Conservation (phyloP, 2,888 invertebrate genomes). For the Coleophora deauratella region DNA sequence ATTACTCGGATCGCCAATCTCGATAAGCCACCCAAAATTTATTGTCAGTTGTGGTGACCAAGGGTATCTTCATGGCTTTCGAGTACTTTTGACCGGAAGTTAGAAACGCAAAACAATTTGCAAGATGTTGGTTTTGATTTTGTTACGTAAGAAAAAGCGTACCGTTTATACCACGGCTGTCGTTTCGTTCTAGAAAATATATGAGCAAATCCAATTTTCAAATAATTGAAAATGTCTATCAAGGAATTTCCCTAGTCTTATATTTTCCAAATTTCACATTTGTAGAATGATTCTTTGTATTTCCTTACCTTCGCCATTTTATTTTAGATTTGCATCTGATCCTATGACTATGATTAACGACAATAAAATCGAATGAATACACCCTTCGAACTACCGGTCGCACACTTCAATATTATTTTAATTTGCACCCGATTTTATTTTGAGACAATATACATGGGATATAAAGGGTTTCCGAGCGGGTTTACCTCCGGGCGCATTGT, state of each 20-base stretch:
- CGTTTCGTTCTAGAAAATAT: too few relatives aligned
- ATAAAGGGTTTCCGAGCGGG: slow-evolving; percentile 69
- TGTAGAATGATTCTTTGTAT: not conserved
- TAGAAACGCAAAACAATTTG: not conserved
- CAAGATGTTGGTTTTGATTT: not conserved
- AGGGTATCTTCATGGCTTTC: slow-evolving; percentile 33
- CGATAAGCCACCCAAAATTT: slow-evolving; percentile 61
- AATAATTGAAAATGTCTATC: too few relatives aligned
- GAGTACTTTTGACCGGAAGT: slow-evolving; percentile 40
- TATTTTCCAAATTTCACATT: too few relatives aligned
- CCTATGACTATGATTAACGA: slow-evolving; percentile 1
- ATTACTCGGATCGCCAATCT: slow-evolving; percentile 59
- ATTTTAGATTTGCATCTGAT: too few relatives aligned
- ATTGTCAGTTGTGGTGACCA: slow-evolving; percentile 22
- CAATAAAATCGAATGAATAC: slow-evolving; percentile 31
- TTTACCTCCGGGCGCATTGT: slow-evolving; percentile 73
- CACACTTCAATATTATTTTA: slow-evolving; percentile 57
- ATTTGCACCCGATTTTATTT: slow-evolving; percentile 73
- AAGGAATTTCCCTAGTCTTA: too few relatives aligned
- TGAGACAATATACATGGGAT: slow-evolving; percentile 69
- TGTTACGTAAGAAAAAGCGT: not conserved
- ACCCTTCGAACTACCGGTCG: slow-evolving; percentile 32
- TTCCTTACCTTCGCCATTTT: not conserved
- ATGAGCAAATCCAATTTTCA: too few relatives aligned
- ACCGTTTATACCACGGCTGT: too few relatives aligned